Percentiles rank a stretch among this genome's conserved stretches.
These are phyloP conservation scores for Drosophila siamana DNA, from an alignment of 2,888 invertebrate genomes.

Conservation along the genomic window DNA sequence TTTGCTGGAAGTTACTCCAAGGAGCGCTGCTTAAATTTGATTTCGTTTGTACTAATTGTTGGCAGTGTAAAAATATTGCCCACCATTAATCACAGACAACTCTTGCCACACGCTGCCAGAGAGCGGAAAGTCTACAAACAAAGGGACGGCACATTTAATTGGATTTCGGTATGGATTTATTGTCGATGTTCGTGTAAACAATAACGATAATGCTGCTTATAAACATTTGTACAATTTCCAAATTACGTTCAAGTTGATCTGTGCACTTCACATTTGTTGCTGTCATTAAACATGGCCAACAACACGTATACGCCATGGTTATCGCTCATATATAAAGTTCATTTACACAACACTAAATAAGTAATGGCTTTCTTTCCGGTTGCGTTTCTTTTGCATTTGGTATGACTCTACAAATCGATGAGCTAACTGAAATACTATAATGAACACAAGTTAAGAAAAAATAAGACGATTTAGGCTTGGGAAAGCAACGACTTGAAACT, in stretches of 20 bases:
- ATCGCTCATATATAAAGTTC: slow-evolving; percentile 12
- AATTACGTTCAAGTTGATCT: slow-evolving; percentile 22
- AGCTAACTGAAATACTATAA: neutral
- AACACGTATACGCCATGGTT: slow-evolving; percentile 3
- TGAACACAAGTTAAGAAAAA: neutral
- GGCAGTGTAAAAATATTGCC: slow-evolving; percentile 66
- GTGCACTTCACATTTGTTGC: slow-evolving; percentile 26
- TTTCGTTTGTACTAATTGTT: slow-evolving; percentile 75
- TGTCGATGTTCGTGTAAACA: slow-evolving; percentile 68
- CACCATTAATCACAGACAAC: slow-evolving; percentile 69
- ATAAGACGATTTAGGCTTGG: neutral
- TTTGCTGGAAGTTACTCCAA: slow-evolving; percentile 36
- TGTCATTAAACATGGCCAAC: slow-evolving; percentile 22
- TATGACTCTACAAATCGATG: slow-evolving; percentile 31
- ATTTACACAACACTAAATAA: slow-evolving; percentile 13
- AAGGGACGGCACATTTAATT: slow-evolving; percentile 42
- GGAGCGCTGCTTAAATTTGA: slow-evolving; percentile 67
- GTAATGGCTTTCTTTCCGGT: neutral
- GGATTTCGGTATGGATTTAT: slow-evolving; percentile 56
- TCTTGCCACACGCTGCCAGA: slow-evolving; percentile 32
- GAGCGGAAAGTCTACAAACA: neutral
- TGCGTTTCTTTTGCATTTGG: neutral
- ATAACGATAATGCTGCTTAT: slow-evolving; percentile 64
- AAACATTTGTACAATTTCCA: slow-evolving; percentile 56
- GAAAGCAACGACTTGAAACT: neutral